Percentiles rank a stretch among this genome's conserved stretches.
These are phyloP conservation scores for Leuciscus waleckii DNA, from an alignment of 2,797 vertebrate species.

Conservation along the genomic window DNA sequence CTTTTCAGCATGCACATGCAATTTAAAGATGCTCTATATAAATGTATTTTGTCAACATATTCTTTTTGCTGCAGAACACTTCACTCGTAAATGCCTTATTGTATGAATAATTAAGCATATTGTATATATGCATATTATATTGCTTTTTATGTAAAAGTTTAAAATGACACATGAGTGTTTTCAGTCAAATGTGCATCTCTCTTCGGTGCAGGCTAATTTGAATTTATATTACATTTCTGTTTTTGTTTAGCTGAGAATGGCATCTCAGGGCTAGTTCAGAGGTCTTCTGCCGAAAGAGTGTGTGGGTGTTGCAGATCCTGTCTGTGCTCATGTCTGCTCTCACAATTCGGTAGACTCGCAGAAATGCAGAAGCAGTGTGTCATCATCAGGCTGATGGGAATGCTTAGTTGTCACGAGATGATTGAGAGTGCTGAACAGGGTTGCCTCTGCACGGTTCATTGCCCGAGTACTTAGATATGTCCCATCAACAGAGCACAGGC, in stretches of 20 bases:
- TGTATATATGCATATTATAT: not conserved
- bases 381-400: conserved; percentile 57
- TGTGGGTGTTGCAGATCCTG: not conserved
- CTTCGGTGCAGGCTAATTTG: not conserved
- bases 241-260: not conserved
- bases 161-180: not conserved
- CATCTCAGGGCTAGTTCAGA: not conserved
- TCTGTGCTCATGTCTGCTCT: conserved; percentile 26
- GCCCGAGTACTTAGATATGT: conserved; percentile 48
- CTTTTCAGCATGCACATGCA: not conserved
- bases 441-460: conserved; percentile 63
- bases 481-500: conserved; percentile 54
- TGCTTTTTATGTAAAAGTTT: not conserved
- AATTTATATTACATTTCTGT: not conserved
- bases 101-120: not conserved
- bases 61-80: not conserved
- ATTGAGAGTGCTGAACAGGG: conserved; percentile 61
- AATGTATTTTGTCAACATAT: not conserved
- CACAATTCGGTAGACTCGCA: conserved; percentile 23
- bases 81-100: too few relatives aligned
- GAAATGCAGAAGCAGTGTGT: conserved; percentile 48
- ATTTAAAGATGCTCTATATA: not conserved
- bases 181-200: not conserved
- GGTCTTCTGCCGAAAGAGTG: not conserved
- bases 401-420: conserved; percentile 53